Percentiles rank a stretch among this genome's conserved stretches.
Conservation (phyloP, 2,113 vertebrate species). For the Herpetotheres cachinnans region DNA sequence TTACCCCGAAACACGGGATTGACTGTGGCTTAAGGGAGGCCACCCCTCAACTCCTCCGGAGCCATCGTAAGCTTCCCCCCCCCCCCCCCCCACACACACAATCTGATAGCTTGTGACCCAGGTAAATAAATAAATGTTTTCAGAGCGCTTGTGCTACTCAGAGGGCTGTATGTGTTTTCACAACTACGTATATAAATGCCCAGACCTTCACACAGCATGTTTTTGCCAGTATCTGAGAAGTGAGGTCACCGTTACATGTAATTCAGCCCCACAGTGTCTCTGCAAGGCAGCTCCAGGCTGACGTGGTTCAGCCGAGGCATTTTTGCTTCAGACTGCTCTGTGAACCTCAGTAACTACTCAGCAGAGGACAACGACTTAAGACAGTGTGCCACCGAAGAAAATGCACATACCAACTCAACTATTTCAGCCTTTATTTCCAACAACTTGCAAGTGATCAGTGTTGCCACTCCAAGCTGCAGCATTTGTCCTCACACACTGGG, state of each 20-base stretch:
- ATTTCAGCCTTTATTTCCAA: neutral
- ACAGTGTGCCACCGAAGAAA: neutral
- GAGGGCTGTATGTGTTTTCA: neutral
- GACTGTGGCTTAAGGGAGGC: accelerated
- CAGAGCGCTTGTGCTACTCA: neutral
- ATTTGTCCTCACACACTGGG: neutral
- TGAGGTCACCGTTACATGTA: accelerated
- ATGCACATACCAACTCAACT: too few species aligned
- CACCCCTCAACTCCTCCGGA: too few species aligned
- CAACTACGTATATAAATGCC: neutral
- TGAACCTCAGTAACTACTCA: neutral
- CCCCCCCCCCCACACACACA: too few species aligned
- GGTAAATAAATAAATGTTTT: neutral
- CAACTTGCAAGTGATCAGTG: neutral
- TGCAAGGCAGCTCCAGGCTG: neutral
- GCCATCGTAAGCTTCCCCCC: too few species aligned
- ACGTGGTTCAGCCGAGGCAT: accelerated
- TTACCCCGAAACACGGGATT: accelerated
- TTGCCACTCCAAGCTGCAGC: neutral
- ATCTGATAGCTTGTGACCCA: neutral
- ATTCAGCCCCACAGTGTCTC: neutral
- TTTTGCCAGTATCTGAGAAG: neutral
- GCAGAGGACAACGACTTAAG: neutral
- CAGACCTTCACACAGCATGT: accelerated
- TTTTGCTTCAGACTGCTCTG: neutral